These are phyloP conservation scores for Semotilus atromaculatus DNA, from an alignment of 2,797 vertebrate species.

Conservation along the genomic window DNA sequence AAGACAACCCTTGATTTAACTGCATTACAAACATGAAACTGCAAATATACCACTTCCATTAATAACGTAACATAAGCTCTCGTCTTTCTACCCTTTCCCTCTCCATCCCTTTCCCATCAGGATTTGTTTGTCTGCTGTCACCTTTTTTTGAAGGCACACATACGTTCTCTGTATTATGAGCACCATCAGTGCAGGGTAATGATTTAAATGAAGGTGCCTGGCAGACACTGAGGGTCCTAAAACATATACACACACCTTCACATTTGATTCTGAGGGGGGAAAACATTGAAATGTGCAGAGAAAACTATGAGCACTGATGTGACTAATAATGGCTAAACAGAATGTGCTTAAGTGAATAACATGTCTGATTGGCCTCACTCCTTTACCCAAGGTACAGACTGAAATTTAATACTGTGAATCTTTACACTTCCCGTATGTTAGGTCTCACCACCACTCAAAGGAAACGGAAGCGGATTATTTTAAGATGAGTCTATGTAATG, in stretches of 20 bases:
- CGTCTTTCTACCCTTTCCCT: constrained; percentile 70
- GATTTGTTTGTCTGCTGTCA: constrained; percentile 68
- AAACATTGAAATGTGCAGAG: constrained; percentile 6
- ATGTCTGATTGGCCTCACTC: constrained; percentile 13
- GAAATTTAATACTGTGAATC: constrained; percentile 56
- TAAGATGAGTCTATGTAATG: not conserved
- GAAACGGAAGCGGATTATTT: constrained; percentile 12
- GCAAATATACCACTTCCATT: constrained; percentile 79
- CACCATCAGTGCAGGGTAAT: constrained; percentile 14
- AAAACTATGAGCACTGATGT: constrained; percentile 21
- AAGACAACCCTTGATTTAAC: constrained; percentile 76
- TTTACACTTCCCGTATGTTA: constrained; percentile 37
- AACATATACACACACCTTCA: not conserved
- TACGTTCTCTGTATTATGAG: constrained; percentile 16
- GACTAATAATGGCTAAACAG: constrained; percentile 47
- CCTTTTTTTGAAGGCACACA: constrained; percentile 65
- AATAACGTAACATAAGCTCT: constrained; percentile 81
- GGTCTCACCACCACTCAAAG: constrained; percentile 5
- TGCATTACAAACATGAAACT: constrained; percentile 76
- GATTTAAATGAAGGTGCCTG: constrained; percentile 10
- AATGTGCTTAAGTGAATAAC: constrained; percentile 7
- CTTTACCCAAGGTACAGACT: constrained; percentile 44
- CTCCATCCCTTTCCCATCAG: constrained; percentile 42
- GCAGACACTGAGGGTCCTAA: constrained; percentile 18
- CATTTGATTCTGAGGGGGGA: not conserved